A percentile compares a stretch with the other conserved stretches of the same genome.
These are phyloP conservation scores for Willisornis vidua DNA, from an alignment of 2,113 vertebrate species.

Conservation along the genomic window DNA sequence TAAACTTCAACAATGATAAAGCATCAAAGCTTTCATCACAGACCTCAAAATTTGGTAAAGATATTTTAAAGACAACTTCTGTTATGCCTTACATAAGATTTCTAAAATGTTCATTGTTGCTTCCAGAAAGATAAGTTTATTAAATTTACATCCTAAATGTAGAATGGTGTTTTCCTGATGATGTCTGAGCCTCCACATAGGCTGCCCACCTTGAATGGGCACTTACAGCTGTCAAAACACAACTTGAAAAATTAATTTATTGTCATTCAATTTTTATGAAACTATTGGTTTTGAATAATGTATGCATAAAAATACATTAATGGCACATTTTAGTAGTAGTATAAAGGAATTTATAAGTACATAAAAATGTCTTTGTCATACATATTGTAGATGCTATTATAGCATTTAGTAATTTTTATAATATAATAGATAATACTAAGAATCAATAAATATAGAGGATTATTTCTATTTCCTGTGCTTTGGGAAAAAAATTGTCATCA, in stretches of 20 bases:
- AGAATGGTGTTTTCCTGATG: not conserved
- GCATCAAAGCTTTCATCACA: not conserved
- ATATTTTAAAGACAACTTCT: not conserved
- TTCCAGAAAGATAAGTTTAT: not conserved
- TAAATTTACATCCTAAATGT: not conserved
- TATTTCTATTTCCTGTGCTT: slow-evolving; percentile 24
- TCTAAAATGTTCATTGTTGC: not conserved
- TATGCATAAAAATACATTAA: slow-evolving; percentile 56
- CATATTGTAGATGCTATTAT: slow-evolving; percentile 30
- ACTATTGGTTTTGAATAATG: slow-evolving; percentile 53
- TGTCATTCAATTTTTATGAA: slow-evolving; percentile 23
- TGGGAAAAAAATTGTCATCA: slow-evolving; percentile 8
- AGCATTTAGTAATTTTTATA: not conserved
- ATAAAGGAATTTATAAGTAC: slow-evolving; percentile 56
- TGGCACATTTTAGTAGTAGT: slow-evolving; percentile 14
- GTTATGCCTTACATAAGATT: not conserved
- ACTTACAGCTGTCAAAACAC: slow-evolving; percentile 36
- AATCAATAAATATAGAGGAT: not conserved
- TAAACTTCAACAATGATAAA: not conserved
- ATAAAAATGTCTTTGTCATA: slow-evolving; percentile 63
- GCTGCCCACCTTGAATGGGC: not conserved
- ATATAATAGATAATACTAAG: slow-evolving; percentile 13
- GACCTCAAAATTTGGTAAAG: not conserved
- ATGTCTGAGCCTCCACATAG: not conserved
- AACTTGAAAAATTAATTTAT: not conserved